A percentile compares a stretch with the other conserved stretches of the same genome.
Evolutionary conservation across 1,140 invertebrate species (phyloP).

Genomic region (Drosophila takahashii): DNA sequence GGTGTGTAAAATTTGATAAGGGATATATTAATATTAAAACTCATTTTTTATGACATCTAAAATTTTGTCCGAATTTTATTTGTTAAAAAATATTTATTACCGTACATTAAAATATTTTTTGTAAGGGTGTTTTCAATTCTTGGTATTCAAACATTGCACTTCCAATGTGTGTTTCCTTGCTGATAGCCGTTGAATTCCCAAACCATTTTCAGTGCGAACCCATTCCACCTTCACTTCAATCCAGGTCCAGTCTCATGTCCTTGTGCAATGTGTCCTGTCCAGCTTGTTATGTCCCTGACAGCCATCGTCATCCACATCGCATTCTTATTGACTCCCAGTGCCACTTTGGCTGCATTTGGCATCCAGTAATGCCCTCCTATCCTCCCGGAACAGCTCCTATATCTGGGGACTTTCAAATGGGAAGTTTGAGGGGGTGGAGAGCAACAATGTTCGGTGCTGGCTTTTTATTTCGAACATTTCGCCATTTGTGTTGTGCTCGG

Average conservation of each 20-base stretch:
- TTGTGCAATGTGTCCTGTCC: conserved; percentile 52
- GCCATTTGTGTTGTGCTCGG: conserved; percentile 58
- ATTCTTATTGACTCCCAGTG: conserved; percentile 80
- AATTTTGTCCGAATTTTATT: too few relatives aligned
- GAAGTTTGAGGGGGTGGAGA: background rate
- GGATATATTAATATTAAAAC: too few relatives aligned
- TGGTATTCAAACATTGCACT: background rate
- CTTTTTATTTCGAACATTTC: conserved; percentile 65
- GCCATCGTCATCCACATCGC: conserved; percentile 67
- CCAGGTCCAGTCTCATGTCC: conserved; percentile 30
- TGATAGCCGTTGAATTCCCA: conserved; percentile 51
- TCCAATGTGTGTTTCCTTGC: conserved; percentile 35
- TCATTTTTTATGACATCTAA: too few relatives aligned
- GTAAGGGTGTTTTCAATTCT: background rate
- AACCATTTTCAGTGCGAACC: conserved; percentile 1
- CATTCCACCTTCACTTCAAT: background rate
- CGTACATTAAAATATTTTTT: too few relatives aligned
- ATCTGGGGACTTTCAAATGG: conserved; percentile 6
- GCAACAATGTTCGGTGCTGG: conserved; percentile 68
- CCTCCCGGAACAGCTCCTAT: conserved; percentile 18
- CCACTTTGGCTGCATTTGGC: conserved; percentile 66
- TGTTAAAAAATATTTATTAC: background rate
- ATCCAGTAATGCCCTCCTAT: conserved; percentile 1
- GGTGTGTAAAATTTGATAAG: too few relatives aligned
- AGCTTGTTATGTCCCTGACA: conserved; percentile 75